A percentile compares a stretch with the other conserved stretches of the same genome.
These are phyloP conservation scores for Heliconius melpomene DNA, from an alignment of 1,140 invertebrate species.

Conservation along the genomic window DNA sequence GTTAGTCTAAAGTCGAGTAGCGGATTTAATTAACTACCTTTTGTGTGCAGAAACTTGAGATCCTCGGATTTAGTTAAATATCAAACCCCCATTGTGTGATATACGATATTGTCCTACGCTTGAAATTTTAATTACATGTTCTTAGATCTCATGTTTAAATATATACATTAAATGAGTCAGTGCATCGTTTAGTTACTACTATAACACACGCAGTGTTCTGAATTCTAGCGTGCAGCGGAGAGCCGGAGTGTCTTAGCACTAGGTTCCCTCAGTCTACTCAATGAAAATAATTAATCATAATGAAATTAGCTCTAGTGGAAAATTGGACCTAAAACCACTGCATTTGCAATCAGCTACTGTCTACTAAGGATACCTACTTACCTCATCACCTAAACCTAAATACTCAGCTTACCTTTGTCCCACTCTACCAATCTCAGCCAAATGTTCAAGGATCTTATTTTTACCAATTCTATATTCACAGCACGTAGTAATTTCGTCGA, in stretches of 20 bases:
- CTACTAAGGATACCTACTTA: background rate
- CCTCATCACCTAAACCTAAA: background rate
- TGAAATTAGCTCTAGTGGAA: background rate
- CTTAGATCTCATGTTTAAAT: background rate
- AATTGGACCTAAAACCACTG: background rate
- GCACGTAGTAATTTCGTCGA: background rate
- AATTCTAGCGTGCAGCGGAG: no score
- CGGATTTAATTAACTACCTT: constrained; percentile 42
- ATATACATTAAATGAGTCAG: no score
- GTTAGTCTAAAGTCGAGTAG: constrained; percentile 19
- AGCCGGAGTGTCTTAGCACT: no score
- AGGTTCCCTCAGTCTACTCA: no score
- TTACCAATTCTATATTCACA: background rate
- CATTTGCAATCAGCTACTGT: background rate
- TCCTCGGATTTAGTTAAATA: constrained; percentile 33
- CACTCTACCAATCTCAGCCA: background rate
- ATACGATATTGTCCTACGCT: constrained; percentile 33
- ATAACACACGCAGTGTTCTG: no score
- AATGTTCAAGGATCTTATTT: background rate
- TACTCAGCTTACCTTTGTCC: background rate
- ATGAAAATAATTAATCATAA: background rate
- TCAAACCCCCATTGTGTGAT: constrained; percentile 33
- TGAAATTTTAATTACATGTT: constrained; percentile 1
- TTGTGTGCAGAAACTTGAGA: constrained; percentile 31
- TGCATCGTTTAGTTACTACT: no score